Conservation (phyloP, 1,140 invertebrate genomes). For the Apis dorsata region DNA sequence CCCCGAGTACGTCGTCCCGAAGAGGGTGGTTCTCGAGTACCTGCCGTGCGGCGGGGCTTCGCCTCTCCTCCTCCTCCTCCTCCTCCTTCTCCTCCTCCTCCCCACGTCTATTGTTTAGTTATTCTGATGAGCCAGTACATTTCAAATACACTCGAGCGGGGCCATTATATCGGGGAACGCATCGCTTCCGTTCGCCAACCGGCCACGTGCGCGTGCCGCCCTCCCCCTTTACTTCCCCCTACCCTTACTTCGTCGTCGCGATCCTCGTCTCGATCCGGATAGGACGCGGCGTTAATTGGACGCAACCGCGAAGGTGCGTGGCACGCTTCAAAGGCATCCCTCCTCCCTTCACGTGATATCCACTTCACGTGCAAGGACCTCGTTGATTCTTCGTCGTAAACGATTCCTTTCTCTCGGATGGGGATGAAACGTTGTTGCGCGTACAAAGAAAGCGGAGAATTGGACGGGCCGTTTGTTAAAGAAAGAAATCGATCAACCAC, state of each 20-base stretch:
- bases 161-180: conserved; percentile 64
- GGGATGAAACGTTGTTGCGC: not conserved
- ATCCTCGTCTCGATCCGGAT: not conserved
- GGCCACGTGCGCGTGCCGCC: conserved; percentile 30
- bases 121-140: conserved; percentile 70
- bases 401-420: not conserved
- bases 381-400: conserved; percentile 34
- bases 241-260: not conserved
- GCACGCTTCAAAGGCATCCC: not conserved
- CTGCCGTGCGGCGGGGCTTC: conserved; percentile 2
- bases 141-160: conserved; percentile 63
- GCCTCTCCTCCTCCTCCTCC: conserved; percentile 31
- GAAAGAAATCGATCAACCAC: not conserved
- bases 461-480: not conserved
- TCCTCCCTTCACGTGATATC: not conserved
- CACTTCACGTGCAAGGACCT: not conserved
- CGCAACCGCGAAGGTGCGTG: conserved; percentile 18
- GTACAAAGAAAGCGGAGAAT: not conserved
- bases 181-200: conserved; percentile 42
- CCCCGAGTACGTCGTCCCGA: conserved; percentile 34
- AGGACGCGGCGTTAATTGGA: conserved; percentile 32
- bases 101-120: conserved; percentile 68
- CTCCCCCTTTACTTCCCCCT: not conserved
- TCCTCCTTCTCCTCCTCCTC: conserved; percentile 24
- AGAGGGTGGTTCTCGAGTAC: conserved; percentile 56